Evolutionary conservation across 2,888 invertebrate species (phyloP).

Genomic region (Eulithis testata): DNA sequence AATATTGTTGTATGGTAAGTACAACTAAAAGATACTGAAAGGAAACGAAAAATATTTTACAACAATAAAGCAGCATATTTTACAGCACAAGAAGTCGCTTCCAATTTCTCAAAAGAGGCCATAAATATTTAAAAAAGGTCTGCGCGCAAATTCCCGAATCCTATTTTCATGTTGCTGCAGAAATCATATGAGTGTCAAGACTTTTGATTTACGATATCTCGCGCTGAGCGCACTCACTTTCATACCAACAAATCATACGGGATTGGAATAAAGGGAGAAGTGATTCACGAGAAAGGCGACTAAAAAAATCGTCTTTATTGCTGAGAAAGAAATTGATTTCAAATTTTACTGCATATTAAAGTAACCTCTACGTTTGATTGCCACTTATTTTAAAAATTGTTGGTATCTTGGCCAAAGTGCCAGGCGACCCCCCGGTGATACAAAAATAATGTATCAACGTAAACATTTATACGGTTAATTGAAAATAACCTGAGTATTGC

Average conservation of each 20-base stretch:
- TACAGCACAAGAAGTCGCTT: constrained; percentile 34
- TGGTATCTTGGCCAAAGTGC: constrained; percentile 42
- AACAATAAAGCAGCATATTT: constrained; percentile 32
- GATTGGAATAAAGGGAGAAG: constrained; percentile 42
- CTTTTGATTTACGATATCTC: constrained; percentile 75
- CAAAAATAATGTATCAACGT: constrained; percentile 67
- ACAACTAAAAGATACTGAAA: constrained; percentile 3
- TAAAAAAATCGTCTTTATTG: constrained; percentile 69
- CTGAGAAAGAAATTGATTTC: constrained; percentile 77
- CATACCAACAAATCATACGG: constrained; percentile 69
- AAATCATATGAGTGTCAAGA: constrained; percentile 59
- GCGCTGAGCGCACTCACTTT: constrained; percentile 71
- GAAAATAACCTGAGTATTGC: constrained; percentile 60
- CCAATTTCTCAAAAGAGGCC: constrained; percentile 36
- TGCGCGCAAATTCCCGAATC: constrained; percentile 35
- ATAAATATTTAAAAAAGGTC: constrained; percentile 48
- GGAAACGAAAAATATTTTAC: neutral
- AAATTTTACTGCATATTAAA: constrained; percentile 82
- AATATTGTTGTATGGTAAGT: neutral
- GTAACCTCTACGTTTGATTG: constrained; percentile 77
- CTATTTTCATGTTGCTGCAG: constrained; percentile 49
- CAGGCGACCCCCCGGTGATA: constrained; percentile 63
- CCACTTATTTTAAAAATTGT: constrained; percentile 62
- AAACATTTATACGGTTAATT: constrained; percentile 71
- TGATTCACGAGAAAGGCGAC: constrained; percentile 69